Base-by-base conservation (phyloP, 2,888 invertebrate species). In the Drepana falcataria region DNA sequence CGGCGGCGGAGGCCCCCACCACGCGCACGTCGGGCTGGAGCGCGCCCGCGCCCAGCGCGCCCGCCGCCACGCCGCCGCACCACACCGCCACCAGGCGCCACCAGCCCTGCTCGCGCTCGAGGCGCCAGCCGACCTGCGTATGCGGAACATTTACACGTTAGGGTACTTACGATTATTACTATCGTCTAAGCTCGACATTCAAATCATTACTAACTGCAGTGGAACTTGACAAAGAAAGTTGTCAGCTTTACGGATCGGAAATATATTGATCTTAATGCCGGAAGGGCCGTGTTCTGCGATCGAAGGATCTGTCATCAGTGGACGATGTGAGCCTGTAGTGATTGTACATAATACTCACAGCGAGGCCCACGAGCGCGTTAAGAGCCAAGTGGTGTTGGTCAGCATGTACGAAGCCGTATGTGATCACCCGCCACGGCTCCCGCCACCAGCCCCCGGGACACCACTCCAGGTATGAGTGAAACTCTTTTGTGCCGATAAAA, bases 1-100 rank as follows among this genome's bases (percentile, higher is more conserved):
- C 96, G 4, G 97, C 98, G 1, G 96, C 97, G 0, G 97, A 97
- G 47, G 97, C 96, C 34, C 98, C 98, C 51, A 97, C 95, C 66
- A 98, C 93, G 70, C 94, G 93, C 58, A 95, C 94, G 58, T 91
- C 89, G 35, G 95, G 95, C 79, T 96, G 95, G 72, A 96, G 91
- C 55, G 94, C 93, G 35, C 94, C 94, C 1, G 95, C 95, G 49
- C 95, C 95, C 59, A 96, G 85, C 41, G 96, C 94, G 62, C 95
- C 96, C 52, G 94, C 94, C 49, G 94, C 86, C 61, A 96, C 95
- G 35, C 97, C 97, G 6, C 93, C 92, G 63, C 93, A 73, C 91
- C 97, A 97, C 63, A 97, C 91, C 51, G 92, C 74, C 48, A 93
- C 92, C 58, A 96, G 93, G 54, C 95, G 93, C 72, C 93, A 83